Evolutionary conservation across 2,113 vertebrate genomes (phyloP), one percentile per base, ranked within the genome.

Genomic region (Periophthalmodon schlosseri): DNA sequence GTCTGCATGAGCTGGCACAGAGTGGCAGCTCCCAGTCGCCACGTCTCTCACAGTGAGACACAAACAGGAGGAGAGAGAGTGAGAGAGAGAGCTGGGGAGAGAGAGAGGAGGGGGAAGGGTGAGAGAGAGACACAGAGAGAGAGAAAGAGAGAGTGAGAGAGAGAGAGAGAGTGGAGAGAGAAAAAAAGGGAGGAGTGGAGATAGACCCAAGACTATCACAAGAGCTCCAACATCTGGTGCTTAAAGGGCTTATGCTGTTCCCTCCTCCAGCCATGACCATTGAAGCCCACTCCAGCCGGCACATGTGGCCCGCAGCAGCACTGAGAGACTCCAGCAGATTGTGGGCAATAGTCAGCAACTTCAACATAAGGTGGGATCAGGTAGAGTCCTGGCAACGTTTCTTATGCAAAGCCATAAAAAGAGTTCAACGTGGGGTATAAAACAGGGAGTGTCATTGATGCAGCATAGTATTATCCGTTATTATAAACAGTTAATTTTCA

Each of bases 41-140:
- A 86, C 82, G 86, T 90, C 93, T 92, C 90, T 89, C 90, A 91
- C 87, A 80, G 82, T 83, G 87, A 90, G 89, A 88, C 87, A 89
- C 87, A 81, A 80, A 85, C 84, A 71, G 81, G 86, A 23, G 39
- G n/a, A 49, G 21, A 24, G n/a, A 68, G 44, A 3, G 39, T 8
- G 39, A 44, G 39, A 44, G 7, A 10, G 39, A 1, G 39, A 10
- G 36, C 5, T 1, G 4, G 36, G 4, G 36, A 39, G 36, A 5
- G 36, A 39, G 8, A 4, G 28, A 28, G 28, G 3, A 28, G 28
- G 2, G 10, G 9, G 9, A 7, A 11, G 39, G 10, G 0, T 10
- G 39, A 44, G 39, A 44, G 39, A 44, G 39, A 44, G 8, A 44
- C 28, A 28, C 28, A 44, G 8, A 44, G 39, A 44, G 39, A 44